These are phyloP conservation scores for Aurelia coerulea DNA, from an alignment of 30 jellyfish, hydroid and myxozoan species.

Conservation along the genomic window DNA sequence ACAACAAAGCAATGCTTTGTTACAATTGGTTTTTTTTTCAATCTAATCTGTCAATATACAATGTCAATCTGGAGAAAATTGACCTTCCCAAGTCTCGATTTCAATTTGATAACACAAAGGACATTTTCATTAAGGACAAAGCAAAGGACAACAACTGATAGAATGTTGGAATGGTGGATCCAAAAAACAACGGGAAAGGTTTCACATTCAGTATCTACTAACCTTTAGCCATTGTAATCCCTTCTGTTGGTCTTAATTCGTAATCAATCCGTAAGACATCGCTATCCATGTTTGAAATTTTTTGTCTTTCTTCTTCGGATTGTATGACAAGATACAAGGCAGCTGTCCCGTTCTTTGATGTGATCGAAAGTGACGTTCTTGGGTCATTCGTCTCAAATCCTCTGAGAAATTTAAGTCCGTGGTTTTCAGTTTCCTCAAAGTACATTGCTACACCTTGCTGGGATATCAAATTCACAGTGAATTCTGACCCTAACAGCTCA, in stretches of 20 bases:
- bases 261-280: conserved; percentile 16
- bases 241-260: conserved; percentile 13
- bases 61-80: too few relatives aligned
- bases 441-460: conserved; percentile 13
- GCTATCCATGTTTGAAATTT: not conserved
- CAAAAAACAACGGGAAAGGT: too few relatives aligned
- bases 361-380: conserved; percentile 11
- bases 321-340: conserved; percentile 30
- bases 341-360: conserved; percentile 30
- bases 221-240: conserved; percentile 4
- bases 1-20: too few relatives aligned
- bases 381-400: conserved; percentile 30
- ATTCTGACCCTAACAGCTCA: conserved; percentile 45
- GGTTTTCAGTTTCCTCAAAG: conserved; percentile 17
- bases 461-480: conserved; percentile 20
- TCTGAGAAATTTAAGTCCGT: conserved; percentile 30
- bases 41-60: too few relatives aligned
- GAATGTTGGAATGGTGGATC: too few relatives aligned
- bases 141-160: too few relatives aligned
- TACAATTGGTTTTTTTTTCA: too few relatives aligned
- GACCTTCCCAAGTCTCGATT: too few relatives aligned
- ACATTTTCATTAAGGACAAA: too few relatives aligned
- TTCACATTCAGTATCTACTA: not conserved
- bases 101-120: too few relatives aligned
- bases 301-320: not conserved